Base-by-base conservation (phyloP, 2,797 vertebrate species). In the Thamnophis elegans region DNA sequence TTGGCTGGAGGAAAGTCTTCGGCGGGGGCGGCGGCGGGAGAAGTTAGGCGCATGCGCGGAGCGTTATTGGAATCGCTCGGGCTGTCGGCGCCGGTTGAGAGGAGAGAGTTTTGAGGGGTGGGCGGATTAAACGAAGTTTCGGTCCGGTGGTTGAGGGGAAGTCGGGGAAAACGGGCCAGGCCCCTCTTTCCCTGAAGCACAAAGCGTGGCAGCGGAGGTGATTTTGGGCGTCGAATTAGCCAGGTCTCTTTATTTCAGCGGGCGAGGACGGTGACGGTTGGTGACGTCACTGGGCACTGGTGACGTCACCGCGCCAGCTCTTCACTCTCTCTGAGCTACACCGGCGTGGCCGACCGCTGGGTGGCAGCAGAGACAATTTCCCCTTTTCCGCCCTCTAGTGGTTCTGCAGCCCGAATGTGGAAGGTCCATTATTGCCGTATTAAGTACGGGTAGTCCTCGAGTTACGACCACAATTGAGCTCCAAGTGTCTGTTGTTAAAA, bases 231-330 rank as follows among this genome's bases (percentile, higher is more conserved):
- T 28, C 25, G 18, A 36, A 58, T 9, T 4, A 58, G 20, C n/a
- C 18, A 12, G 9, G 36, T 47, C 36, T 42, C 20, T 82, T 62
- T 59, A 11, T 47, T 82, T 47, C 9, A 82, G 36, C 9, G 20
- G 36, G 73, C 4, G 73, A 2, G 18, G 73, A 4, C 73, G 36
- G 20, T 10, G 32, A 60, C 25, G 60, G 60, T 0, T 62, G 26
- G 60, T 62, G 60, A 28, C 11, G 60, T 62, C 60, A 60, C 8
- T 26, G 25, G 22, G 3, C 9, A 0, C 9, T 9, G 59, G 9
- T 60, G 59, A 60, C 25, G 85, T 94, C 95, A 96, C 92, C 53
- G 94, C 86, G 36, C 51, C 3, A 47, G 51, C 68, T 18, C 32
- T 42, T 14, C 47, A 1, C 5, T 9, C 4, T 65, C 28, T 65